Base-by-base conservation (phyloP, 2,888 invertebrate species). In the Biston stratarius region DNA sequence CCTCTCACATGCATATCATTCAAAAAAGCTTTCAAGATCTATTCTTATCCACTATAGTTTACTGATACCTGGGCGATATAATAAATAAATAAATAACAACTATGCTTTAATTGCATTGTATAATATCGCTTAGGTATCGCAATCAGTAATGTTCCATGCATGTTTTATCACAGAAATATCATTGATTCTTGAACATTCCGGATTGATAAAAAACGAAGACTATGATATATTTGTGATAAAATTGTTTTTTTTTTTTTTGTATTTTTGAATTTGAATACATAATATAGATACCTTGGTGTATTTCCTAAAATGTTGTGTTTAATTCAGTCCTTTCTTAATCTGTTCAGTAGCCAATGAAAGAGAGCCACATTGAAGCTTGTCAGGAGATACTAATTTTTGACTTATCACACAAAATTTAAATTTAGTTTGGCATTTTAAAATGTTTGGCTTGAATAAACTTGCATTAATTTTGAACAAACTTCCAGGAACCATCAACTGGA, bases 161-260 rank as follows among this genome's bases (percentile, higher is more conserved):
- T 48, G 47, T 67, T 76, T 76, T 75, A 79, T 75, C 76, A 74
- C 72, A 45, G 33, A 72, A 67, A 75, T 75, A 74, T 69, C 15
- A 61, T 61, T 67, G 57, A 61, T 71, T 61, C 70, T 74, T 70
- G 70, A 73, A 81, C 83, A 84, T 84, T 84, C 83, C 84, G 73
- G 67, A 76, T 75, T 74, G 68, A 70, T 71, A 71, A 58, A 76
- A 63, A 56, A 45, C 15, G 10, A 56, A 0, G 44, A 68, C 68
- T 70, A 61, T 67, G 73, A 73, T 67, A 44, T 69, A 70, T 76
- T 74, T 76, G 77, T 81, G 83, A 73, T 77, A 74, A 74, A 80
- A 77, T 63, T 64, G 72, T 61, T 70, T 70, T 74, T 69, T 57
- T 57, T 10, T 14, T 70, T 74, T 69, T 45, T 57, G 11, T 36